Evolutionary conservation across 2,888 invertebrate genomes (phyloP), one percentile per base, ranked within the genome.

Genomic region (Anagyrus pseudococci): DNA sequence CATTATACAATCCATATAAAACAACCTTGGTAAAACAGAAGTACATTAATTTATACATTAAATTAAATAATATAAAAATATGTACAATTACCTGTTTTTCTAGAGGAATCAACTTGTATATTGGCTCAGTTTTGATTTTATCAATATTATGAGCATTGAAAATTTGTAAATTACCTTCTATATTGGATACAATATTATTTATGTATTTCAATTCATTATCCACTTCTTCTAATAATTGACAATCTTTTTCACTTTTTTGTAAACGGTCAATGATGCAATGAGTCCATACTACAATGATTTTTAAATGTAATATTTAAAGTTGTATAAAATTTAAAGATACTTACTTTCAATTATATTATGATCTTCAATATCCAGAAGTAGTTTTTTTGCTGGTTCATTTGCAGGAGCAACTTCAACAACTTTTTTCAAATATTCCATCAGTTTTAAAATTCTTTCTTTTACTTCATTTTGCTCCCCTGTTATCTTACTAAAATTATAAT

Each of bases 281-380:
- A 46, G 22, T 15, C 33, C 33, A 37, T 8, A 46, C 15, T 19
- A 22, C 4, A 46, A 23, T 4, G 15, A 13, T 37, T 2, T 37
- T 2, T 8, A 8, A 37, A 37, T 37, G 10, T 8, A 37, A 37
- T 8, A n/a, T n/a, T n/a, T n/a, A n/a, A n/a, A n/a, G n/a, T n/a
- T n/a, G n/a, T n/a, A n/a, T n/a, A n/a, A n/a, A n/a, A n/a, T n/a
- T n/a, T n/a, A n/a, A n/a, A n/a, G n/a, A n/a, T 4, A 33, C 67
- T 68, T 47, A 78, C 78, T 67, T 55, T 69, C 25, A 58, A 76
- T 69, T 55, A 77, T 70, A 53, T 75, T 69, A 23, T 56, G 47
- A 53, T 77, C 70, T 26, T 75, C 71, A 25, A 69, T 44, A 63
- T 76, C 70, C 4, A 48, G 25, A n/a, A 79, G 65, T 49, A 68